phyloP scores from a whole-genome alignment of 2,888 invertebrate species.

The Meghimatium bilineatum region DNA sequence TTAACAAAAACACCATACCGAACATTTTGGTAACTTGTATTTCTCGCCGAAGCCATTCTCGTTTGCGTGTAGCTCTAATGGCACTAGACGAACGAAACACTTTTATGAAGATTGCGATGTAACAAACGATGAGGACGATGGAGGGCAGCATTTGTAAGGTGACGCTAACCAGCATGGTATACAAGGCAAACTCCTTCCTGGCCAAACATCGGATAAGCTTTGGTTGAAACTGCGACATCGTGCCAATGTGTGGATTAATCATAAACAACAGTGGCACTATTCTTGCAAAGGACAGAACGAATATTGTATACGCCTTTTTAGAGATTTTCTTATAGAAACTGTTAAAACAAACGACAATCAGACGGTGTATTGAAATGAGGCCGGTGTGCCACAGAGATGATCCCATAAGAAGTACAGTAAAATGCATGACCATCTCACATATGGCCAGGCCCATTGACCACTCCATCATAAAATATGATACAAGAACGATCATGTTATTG shows the following conservation, averaged over 20 bases:
- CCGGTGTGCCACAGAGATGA: conserved; percentile 75
- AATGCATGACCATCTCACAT: conserved; percentile 73
- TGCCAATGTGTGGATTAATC: conserved; percentile 70
- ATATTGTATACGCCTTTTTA: conserved; percentile 71
- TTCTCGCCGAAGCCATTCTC: conserved; percentile 72
- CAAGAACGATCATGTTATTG: conserved; percentile 71
- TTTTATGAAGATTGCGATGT: conserved; percentile 73
- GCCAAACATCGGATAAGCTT: conserved; percentile 73
- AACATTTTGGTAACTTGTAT: conserved; percentile 77
- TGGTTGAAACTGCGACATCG: conserved; percentile 72
- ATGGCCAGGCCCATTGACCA: conserved; percentile 71
- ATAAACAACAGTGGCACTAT: conserved; percentile 72
- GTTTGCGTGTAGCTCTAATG: conserved; percentile 66
- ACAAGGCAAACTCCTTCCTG: conserved; percentile 68
- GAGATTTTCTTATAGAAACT: conserved; percentile 73
- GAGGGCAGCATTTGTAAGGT: conserved; percentile 75
- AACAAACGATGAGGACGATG: conserved; percentile 73
- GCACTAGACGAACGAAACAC: conserved; percentile 70
- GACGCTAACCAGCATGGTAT: conserved; percentile 70
- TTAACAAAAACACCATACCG: conserved; percentile 74
- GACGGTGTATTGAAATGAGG: conserved; percentile 74
- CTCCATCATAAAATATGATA: conserved; percentile 70
- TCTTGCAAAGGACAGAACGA: conserved; percentile 71
- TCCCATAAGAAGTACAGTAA: conserved; percentile 73
- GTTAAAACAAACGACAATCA: conserved; percentile 74